A percentile compares a stretch with the other conserved stretches of the same genome.
Conservation (phyloP, 2,797 vertebrate species). For the Anguilla megastoma region DNA sequence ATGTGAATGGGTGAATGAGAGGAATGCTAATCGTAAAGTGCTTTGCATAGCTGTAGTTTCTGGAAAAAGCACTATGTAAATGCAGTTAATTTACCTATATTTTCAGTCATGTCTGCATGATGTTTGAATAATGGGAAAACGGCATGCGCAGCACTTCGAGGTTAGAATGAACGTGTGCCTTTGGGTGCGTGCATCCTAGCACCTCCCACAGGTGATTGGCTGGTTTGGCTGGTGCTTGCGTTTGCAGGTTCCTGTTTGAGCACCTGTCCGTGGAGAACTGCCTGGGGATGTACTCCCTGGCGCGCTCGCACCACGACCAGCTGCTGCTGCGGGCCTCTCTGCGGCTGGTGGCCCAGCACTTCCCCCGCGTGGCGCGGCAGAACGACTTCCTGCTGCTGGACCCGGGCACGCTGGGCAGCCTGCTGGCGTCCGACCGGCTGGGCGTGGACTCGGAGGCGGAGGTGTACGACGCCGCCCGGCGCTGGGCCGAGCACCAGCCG, state of each 20-base stretch:
- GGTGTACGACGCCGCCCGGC: slow-evolving; percentile 76
- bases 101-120: not conserved
- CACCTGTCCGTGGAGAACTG: slow-evolving; percentile 80
- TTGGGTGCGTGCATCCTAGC: not conserved
- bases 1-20: too few relatives aligned
- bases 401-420: slow-evolving; percentile 73
- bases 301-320: slow-evolving; percentile 79
- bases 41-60: too few relatives aligned
- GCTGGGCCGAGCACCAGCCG: slow-evolving; percentile 76
- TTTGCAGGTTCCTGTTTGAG: slow-evolving; percentile 68
- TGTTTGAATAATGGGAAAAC: not conserved
- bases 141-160: not conserved
- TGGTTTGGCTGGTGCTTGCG: not conserved
- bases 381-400: slow-evolving; percentile 79
- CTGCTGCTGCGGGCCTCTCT: slow-evolving; percentile 76
- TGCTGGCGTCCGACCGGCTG: slow-evolving; percentile 77
- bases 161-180: not conserved
- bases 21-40: too few relatives aligned
- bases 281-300: slow-evolving; percentile 80
- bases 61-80: too few relatives aligned
- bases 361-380: slow-evolving; percentile 76
- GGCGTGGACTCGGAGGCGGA: slow-evolving; percentile 77
- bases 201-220: not conserved
- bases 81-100: not conserved
- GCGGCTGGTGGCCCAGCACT: slow-evolving; percentile 78